These are phyloP conservation scores for Eulemur albifrons DNA, from an alignment of 2,797 vertebrate species.

Conservation along the genomic window DNA sequence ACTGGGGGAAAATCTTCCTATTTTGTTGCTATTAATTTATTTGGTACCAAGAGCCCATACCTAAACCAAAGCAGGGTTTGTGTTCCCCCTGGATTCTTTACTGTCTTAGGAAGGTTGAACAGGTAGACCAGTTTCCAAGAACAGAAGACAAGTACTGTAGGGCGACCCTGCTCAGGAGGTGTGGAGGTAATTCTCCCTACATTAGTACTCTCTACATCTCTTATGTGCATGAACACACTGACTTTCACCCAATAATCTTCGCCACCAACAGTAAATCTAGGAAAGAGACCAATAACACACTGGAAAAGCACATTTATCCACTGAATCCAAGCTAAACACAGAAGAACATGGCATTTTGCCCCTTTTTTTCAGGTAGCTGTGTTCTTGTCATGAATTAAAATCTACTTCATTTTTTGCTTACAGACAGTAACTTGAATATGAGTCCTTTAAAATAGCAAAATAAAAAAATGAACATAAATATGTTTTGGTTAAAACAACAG, in stretches of 20 bases:
- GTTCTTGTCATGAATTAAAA: neutral
- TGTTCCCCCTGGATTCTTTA: neutral
- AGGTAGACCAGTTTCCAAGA: neutral
- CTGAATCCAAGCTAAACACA: neutral
- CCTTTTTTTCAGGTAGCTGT: neutral
- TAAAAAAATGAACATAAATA: neutral
- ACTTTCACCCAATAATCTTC: neutral
- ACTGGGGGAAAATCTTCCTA: neutral
- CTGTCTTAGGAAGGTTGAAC: neutral
- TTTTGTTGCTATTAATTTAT: neutral
- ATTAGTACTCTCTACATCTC: neutral
- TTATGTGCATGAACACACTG: neutral
- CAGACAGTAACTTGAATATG: neutral
- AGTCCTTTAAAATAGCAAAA: neutral
- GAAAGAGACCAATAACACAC: neutral
- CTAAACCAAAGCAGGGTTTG: neutral
- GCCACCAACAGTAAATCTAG: neutral
- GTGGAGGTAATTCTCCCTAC: neutral
- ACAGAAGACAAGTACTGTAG: neutral
- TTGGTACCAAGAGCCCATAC: neutral
- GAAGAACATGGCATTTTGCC: neutral
- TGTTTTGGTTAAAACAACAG: neutral
- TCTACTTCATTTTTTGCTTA: conserved; percentile 3
- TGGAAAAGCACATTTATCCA: neutral
- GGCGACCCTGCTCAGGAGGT: neutral